phyloP scores from a whole-genome alignment of 1,140 invertebrate species.

The Drosophila asahinai region DNA sequence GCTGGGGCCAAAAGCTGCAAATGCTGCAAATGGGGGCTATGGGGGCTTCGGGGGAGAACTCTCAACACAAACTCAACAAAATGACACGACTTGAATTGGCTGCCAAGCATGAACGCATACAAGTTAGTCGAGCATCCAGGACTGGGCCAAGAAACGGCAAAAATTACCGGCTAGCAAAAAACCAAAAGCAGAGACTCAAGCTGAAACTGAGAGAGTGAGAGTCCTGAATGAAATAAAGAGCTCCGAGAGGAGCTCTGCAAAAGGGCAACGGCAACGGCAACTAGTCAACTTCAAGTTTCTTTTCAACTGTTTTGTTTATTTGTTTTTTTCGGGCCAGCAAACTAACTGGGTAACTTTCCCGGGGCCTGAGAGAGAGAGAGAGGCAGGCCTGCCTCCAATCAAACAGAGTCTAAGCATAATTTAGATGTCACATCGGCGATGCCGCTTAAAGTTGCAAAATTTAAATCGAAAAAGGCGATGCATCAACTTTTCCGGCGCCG shows the following conservation, averaged over 20 bases:
- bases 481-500: slow-evolving; percentile 40
- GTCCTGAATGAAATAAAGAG: slow-evolving; percentile 34
- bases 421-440: slow-evolving; percentile 59
- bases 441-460: slow-evolving; percentile 50
- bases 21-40: background rate
- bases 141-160: slow-evolving; percentile 61
- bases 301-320: slow-evolving; percentile 59
- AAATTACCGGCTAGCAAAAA: slow-evolving; percentile 51
- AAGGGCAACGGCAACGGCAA: background rate
- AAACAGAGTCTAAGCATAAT: slow-evolving; percentile 66
- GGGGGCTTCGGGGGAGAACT: slow-evolving; percentile 35
- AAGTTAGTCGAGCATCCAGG: slow-evolving; percentile 61
- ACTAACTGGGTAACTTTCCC: slow-evolving; percentile 48
- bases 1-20: slow-evolving; percentile 6
- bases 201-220: background rate
- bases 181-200: background rate
- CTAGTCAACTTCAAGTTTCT: slow-evolving; percentile 53
- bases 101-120: slow-evolving; percentile 81
- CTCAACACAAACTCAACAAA: slow-evolving; percentile 82
- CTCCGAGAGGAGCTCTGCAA: background rate
- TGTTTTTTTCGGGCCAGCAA: slow-evolving; percentile 55
- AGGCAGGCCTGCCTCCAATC: slow-evolving; percentile 51
- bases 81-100: slow-evolving; percentile 81
- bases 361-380: background rate
- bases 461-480: slow-evolving; percentile 48